phyloP scores from a whole-genome alignment of 2,888 invertebrate genomes.

The Agonopterix heracliana region DNA sequence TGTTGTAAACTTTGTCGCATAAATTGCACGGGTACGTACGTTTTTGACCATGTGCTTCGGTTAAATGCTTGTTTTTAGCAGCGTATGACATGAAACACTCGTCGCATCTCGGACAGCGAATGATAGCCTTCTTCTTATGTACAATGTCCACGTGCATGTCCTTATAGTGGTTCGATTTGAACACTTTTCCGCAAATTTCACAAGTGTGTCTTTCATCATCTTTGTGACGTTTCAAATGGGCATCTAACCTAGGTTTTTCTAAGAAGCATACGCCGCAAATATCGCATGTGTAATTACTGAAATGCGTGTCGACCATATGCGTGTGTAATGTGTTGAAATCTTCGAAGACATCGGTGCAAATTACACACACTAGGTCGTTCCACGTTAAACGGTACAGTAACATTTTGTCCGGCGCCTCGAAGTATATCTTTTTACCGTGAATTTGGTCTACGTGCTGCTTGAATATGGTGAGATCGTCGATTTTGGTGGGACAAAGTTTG shows the following conservation, averaged over 20 bases:
- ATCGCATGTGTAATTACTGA: constrained; percentile 63
- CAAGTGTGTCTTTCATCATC: constrained; percentile 73
- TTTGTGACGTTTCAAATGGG: constrained; percentile 62
- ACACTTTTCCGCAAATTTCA: constrained; percentile 65
- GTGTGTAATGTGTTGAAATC: constrained; percentile 62
- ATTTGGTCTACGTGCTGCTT: constrained; percentile 57
- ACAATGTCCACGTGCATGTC: constrained; percentile 68
- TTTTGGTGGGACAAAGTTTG: constrained; percentile 48
- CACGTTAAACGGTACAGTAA: constrained; percentile 52
- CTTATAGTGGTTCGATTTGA: constrained; percentile 63
- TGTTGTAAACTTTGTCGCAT: constrained; percentile 66
- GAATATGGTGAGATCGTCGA: constrained; percentile 49
- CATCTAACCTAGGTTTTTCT: constrained; percentile 63
- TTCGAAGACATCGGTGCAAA: constrained; percentile 61
- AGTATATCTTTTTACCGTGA: constrained; percentile 61
- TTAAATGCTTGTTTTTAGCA: constrained; percentile 58
- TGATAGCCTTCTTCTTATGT: constrained; percentile 62
- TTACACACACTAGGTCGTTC: constrained; percentile 62
- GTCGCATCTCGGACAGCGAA: constrained; percentile 59
- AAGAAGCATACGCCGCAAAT: constrained; percentile 66
- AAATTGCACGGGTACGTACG: constrained; percentile 60
- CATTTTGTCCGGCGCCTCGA: constrained; percentile 63
- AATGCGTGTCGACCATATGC: constrained; percentile 61
- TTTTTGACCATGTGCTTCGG: constrained; percentile 61
- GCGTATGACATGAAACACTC: constrained; percentile 68